Base-by-base conservation (phyloP, 1,140 invertebrate genomes). In the Pseudomyrmex dendroicus region DNA sequence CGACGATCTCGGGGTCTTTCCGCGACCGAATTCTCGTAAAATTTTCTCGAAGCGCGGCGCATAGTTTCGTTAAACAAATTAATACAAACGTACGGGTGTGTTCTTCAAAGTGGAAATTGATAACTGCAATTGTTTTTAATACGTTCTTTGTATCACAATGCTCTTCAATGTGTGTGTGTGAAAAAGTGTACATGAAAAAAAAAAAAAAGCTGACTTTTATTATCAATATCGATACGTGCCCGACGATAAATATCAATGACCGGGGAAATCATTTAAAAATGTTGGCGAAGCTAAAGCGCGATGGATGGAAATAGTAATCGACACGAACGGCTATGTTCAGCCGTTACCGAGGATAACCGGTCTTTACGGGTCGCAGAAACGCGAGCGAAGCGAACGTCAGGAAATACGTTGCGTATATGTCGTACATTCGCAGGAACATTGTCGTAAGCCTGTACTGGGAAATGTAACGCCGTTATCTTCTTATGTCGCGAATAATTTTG, bases 311-410 rank as follows among this genome's bases (percentile, higher is more conserved):
- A 84, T 66, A 74, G 25, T 78, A 68, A 78, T 84, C 73, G 73
- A 62, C 52, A 13, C 8, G 56, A 78, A 84, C 56, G 73, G 22
- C 52, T 17, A 76, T 62, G 52, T 77, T 61, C 62, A 48, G 35
- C 54, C 57, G 48, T 83, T 83, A 83, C 62, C 82, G 73, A 83
- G 46, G 63, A 83, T 83, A 83, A 76, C 62, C 61, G 56, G 46
- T 35, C 73, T 67, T 77, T 83, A 67, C 73, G 82, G 73, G 20
- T 62, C 72, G 12, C 82, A 48, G 50, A 50, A 64, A 66, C 56
- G 54, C 77, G 61, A 83, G 80, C 46, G 44, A 78, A 83, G 80
- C 46, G 44, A 78, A 78, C 52, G 7, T 9, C 10, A n/a, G 35
- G 20, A 73, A 61, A 73, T 82, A 82, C 57, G 57, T 73, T 82